These are phyloP conservation scores for Aphyosemion australe DNA, from an alignment of 2,113 vertebrate genomes.

Conservation along the genomic window DNA sequence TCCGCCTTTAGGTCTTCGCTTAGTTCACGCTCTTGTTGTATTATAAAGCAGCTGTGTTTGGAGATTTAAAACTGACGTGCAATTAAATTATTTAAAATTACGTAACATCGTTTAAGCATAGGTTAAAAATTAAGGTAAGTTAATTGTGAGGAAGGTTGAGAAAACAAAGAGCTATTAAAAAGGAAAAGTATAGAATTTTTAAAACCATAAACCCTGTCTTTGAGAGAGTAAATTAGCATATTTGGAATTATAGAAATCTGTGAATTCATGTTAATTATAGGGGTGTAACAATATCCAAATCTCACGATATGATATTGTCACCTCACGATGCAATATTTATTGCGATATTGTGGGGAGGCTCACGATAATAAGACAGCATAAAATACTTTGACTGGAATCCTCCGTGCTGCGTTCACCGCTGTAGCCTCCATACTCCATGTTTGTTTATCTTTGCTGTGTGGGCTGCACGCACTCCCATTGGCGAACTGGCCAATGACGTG, in stretches of 20 bases:
- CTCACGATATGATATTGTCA: no score
- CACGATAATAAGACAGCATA: no score
- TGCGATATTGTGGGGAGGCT: no score
- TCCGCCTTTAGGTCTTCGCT: not conserved
- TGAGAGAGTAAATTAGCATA: not conserved
- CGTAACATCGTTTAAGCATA: constrained; percentile 20
- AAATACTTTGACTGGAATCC: no score
- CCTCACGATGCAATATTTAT: no score
- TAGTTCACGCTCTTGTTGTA: not conserved
- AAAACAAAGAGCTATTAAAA: constrained; percentile 17
- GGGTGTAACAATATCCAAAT: no score
- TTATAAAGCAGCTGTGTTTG: constrained; percentile 4
- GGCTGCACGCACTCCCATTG: no score
- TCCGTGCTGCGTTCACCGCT: no score
- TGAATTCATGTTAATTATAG: no score
- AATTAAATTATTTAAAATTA: constrained; percentile 43
- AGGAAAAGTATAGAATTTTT: not conserved
- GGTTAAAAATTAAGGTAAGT: constrained; percentile 29
- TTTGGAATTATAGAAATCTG: not conserved
- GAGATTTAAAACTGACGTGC: constrained; percentile 18
- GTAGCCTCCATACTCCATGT: no score
- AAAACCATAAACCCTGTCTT: not conserved
- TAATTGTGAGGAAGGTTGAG: constrained; percentile 31
- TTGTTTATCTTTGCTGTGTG: no score
- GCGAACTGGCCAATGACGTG: no score